A percentile compares a stretch with the other conserved stretches of the same genome.
phyloP scores from a whole-genome alignment of 1,140 invertebrate species.

The Drosophila albomicans region DNA sequence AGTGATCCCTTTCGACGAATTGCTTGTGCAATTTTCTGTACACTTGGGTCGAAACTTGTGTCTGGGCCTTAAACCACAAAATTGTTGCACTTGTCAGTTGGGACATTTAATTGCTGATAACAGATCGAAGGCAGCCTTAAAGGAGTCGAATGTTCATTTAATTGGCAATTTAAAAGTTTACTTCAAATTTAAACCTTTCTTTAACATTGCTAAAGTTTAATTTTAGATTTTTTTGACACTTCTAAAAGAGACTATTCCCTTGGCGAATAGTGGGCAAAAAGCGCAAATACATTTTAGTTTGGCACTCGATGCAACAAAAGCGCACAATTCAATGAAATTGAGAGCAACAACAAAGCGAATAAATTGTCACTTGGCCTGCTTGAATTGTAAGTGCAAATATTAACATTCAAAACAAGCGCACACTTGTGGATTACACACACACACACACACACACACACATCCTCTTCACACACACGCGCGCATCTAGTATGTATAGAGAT shows the following conservation, averaged over 20 bases:
- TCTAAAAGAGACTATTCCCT: background rate
- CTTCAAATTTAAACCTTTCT: background rate
- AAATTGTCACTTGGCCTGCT: constrained; percentile 81
- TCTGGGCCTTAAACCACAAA: constrained; percentile 33
- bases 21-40: constrained; percentile 39
- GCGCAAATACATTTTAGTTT: constrained; percentile 57
- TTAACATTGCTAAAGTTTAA: background rate
- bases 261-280: constrained; percentile 9
- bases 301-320: constrained; percentile 50
- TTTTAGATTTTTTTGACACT: background rate
- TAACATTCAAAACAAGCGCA: constrained; percentile 80
- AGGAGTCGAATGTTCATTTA: constrained; percentile 16
- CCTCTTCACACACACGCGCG: background rate
- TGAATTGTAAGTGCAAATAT: constrained; percentile 80
- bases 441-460: constrained; percentile 11
- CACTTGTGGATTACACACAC: constrained; percentile 68
- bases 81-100: constrained; percentile 48
- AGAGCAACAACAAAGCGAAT: constrained; percentile 70
- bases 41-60: constrained; percentile 27
- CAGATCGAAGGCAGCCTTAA: constrained; percentile 11
- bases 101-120: constrained; percentile 32
- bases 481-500: constrained; percentile 23
- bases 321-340: constrained; percentile 62
- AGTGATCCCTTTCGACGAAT: constrained; percentile 27
- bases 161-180: background rate